Base-by-base conservation (phyloP, 2,113 vertebrate species). In the Engystomops pustulosus region DNA sequence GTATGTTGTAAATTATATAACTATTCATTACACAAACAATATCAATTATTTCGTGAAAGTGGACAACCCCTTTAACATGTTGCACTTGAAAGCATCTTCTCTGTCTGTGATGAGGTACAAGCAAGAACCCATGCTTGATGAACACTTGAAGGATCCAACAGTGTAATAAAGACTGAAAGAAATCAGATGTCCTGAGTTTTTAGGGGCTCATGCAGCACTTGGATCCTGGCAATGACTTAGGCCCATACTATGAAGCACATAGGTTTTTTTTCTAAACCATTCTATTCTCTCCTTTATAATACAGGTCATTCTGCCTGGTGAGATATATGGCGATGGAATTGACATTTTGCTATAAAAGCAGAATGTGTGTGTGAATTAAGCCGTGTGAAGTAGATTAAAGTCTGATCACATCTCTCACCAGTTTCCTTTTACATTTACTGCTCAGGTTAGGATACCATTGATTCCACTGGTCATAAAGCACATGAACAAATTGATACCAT, bases 261-360 rank as follows among this genome's bases (percentile, higher is more conserved):
- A 51, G 8, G 14, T 4, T 70, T 41, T 69, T 34, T 32, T 51
- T 75, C 32, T 20, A 44, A 30, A 32, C 32, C 27, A 34, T 17
- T 53, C 9, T n/a, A 18, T 30, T 53, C 9, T n/a, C 47, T 76
- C 8, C 27, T 36, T 32, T 53, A 18, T 30, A 76, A 34, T 53
- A n/a, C 36, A 76, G 47, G 49, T 53, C 72, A 76, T 34, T 76
- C 27, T 76, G 27, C 72, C 30, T 76, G 30, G 30, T 20, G 72
- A 12, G 18, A 53, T 53, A 49, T 47, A 20, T 20, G 23, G 71
- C 32, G 23, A 34, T 34, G 27, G 7, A n/a, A n/a, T 7, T 2
- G 53, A 11, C 53, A 53, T 53, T 20, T 44, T n/a, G 9, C 32
- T 18, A n/a, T 27, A 20, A n/a, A 34, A 53, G 30, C 6, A 11